Evolutionary conservation across 2,113 vertebrate genomes (phyloP).

Genomic region (Burhinus bistriatus): DNA sequence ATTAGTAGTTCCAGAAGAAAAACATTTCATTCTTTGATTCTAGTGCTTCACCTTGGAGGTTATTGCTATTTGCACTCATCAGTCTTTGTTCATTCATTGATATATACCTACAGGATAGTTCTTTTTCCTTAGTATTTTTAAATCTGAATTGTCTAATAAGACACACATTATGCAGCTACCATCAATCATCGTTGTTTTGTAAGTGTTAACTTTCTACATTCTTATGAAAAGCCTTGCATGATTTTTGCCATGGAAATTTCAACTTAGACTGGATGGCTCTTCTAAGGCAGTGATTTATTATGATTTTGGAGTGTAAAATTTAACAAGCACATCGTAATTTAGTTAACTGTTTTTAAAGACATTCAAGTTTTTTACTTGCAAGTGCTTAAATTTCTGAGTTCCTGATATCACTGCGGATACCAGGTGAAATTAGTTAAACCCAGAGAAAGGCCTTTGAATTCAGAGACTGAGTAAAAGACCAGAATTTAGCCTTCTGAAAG

Average conservation of each 20-base stretch:
- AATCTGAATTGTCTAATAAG: background rate
- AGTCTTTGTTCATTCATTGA: background rate
- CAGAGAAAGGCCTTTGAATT: background rate
- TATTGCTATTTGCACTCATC: background rate
- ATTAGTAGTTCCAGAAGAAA: slow-evolving; percentile 44
- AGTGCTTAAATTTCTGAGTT: background rate
- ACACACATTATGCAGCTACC: background rate
- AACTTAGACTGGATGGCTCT: background rate
- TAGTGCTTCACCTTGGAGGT: slow-evolving; percentile 32
- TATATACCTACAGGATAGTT: background rate
- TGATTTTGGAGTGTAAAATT: background rate
- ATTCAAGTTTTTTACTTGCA: background rate
- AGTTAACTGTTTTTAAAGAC: background rate
- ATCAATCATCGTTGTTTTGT: background rate
- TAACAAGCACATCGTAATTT: background rate
- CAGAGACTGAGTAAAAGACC: background rate
- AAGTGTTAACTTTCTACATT: background rate
- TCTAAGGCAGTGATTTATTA: background rate
- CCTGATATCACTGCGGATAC: background rate
- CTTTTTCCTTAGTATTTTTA: background rate
- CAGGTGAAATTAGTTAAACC: background rate
- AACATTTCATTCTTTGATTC: slow-evolving; percentile 33
- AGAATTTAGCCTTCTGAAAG: background rate
- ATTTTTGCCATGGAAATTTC: background rate
- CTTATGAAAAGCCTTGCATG: background rate